Base-by-base conservation (phyloP, 1,140 invertebrate genomes). In the Drosophila littoralis region DNA sequence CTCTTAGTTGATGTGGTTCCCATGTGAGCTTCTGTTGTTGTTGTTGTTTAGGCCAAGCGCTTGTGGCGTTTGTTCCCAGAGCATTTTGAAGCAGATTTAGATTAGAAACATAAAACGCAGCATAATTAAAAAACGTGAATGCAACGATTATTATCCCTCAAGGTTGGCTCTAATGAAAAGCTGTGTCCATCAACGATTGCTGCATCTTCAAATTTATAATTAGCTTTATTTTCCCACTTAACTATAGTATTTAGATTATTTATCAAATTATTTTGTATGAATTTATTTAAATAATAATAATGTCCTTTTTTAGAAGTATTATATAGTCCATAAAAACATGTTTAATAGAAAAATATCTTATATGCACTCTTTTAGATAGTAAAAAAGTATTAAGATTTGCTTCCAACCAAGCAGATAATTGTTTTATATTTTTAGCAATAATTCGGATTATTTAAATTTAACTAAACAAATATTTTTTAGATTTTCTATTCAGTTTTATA, bases 51-150 rank as follows among this genome's bases (percentile, higher is more conserved):
- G 9, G 28, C 6, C n/a, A 6, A 22, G 7, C 10, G 13, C 15
- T 60, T 38, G 22, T 17, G 45, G 43, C 7, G 4, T 8, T 33
- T 59, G 48, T 77, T 77, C 75, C 60, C 75, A 75, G 50, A 66
- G 38, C 15, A 61, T 59, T 70, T 54, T 40, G 33, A 48, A 52
- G 17, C 28, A 57, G 69, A 78, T 78, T 83, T 72, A 70, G 71
- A 81, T 86, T 68, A 86, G 75, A 58, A 79, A 64, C 66, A 43
- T 60, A 71, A 72, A 81, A 67, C 63, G 82, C 75, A 73, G 61
- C 32, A 67, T 69, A 75, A 79, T 81, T 66, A 59, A 51, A 67
- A 59, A 73, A 66, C 28, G 51, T 86, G 69, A 85, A 79, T 81
- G 64, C 73, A 69, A 73, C 55, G 36, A 46, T 40, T 38, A 10